These are phyloP conservation scores for Drosophila orena DNA, from an alignment of 1,140 invertebrate species.

Conservation along the genomic window DNA sequence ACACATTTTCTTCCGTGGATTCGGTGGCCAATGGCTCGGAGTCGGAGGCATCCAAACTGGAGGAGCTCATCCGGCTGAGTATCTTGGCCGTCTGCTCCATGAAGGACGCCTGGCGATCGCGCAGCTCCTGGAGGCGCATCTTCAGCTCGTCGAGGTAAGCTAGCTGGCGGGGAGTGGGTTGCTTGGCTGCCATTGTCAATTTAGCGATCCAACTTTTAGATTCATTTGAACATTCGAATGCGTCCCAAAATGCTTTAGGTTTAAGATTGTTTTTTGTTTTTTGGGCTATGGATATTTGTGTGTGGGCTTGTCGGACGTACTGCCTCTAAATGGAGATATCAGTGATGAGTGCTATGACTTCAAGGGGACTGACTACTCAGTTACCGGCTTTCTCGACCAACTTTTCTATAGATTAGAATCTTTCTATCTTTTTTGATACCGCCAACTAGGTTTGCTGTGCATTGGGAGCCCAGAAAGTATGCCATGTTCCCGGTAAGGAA, in stretches of 20 bases:
- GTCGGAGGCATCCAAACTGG: background rate
- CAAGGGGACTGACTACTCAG: background rate
- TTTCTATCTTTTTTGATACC: no score
- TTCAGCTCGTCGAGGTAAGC: slow-evolving; percentile 69
- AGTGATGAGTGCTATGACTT: background rate
- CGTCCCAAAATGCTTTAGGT: background rate
- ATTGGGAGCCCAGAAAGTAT: background rate
- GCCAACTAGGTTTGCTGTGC: background rate
- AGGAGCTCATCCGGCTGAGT: slow-evolving; percentile 38
- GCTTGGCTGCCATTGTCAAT: slow-evolving; percentile 24
- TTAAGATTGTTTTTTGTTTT: background rate
- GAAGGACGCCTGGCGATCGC: slow-evolving; percentile 56
- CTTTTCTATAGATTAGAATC: no score
- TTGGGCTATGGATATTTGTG: slow-evolving; percentile 8
- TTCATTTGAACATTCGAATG: slow-evolving; percentile 1
- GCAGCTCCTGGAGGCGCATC: slow-evolving; percentile 50
- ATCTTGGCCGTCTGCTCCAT: slow-evolving; percentile 64
- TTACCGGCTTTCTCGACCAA: no score
- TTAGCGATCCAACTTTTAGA: slow-evolving; percentile 15
- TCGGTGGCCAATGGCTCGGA: background rate
- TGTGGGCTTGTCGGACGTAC: slow-evolving; percentile 4
- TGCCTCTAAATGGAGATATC: background rate
- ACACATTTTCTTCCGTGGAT: background rate
- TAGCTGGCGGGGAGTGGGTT: slow-evolving; percentile 53
- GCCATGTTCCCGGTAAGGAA: background rate